Evolutionary conservation across 2,888 invertebrate species (phyloP).

Genomic region (Eristalis pertinax): DNA sequence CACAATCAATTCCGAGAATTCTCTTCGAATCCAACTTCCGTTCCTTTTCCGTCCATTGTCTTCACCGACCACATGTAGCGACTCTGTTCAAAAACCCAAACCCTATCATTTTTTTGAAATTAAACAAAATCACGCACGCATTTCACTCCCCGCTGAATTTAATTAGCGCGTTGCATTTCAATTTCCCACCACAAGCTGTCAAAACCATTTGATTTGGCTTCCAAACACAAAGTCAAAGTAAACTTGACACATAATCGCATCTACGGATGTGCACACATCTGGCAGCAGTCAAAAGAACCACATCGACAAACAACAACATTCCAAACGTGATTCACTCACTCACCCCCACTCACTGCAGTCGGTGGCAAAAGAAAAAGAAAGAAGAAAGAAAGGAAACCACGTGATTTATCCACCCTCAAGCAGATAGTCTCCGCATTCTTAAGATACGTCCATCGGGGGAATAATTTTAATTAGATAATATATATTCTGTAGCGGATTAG

Average conservation of each 20-base stretch:
- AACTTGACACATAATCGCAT: neutral
- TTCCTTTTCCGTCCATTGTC: too few relatives aligned
- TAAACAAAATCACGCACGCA: too few relatives aligned
- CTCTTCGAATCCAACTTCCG: too few relatives aligned
- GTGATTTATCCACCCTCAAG: slow-evolving; percentile 21
- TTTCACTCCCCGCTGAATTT: too few relatives aligned
- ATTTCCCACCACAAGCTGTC: neutral
- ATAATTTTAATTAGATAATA: slow-evolving; percentile 49
- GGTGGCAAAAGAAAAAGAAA: neutral
- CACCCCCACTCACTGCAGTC: neutral
- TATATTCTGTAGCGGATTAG: slow-evolving; percentile 56
- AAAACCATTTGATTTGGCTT: neutral
- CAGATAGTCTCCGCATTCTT: slow-evolving; percentile 19
- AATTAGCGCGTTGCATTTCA: neutral
- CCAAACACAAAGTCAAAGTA: neutral
- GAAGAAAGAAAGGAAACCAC: neutral
- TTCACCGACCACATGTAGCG: too few relatives aligned
- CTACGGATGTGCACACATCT: neutral
- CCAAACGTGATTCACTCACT: neutral
- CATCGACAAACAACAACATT: neutral
- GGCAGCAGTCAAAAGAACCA: neutral
- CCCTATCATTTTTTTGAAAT: too few relatives aligned
- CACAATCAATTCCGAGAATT: too few relatives aligned
- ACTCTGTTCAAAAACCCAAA: too few relatives aligned
- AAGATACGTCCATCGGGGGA: neutral